phyloP scores from a whole-genome alignment of 2,888 invertebrate genomes.

The Eupsilia transversa region DNA sequence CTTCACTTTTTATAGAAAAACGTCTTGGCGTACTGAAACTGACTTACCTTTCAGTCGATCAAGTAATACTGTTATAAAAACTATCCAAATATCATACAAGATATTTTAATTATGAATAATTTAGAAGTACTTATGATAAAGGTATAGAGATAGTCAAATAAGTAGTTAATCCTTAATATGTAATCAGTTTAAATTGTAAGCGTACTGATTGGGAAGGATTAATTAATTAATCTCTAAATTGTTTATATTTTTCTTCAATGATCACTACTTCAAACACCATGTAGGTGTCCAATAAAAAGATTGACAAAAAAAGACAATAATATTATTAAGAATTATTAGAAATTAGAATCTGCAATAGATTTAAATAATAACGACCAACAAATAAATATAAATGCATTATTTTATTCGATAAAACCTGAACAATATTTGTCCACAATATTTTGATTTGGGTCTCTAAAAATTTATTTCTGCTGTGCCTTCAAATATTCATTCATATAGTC shows the following conservation, averaged over 20 bases:
- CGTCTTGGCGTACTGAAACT: background rate
- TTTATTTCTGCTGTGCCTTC: conserved; percentile 20
- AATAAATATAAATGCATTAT: background rate
- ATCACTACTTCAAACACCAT: background rate
- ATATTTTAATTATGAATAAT: background rate
- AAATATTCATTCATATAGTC: conserved; percentile 46
- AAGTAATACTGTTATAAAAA: conserved; percentile 7
- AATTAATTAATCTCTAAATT: conserved; percentile 18
- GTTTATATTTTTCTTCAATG: background rate
- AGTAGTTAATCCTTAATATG: conserved; percentile 18
- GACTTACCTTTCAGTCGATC: conserved; percentile 41
- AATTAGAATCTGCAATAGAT: background rate
- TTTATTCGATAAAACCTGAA: conserved; percentile 3
- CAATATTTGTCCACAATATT: background rate
- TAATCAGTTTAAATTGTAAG: conserved; percentile 29
- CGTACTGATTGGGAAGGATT: conserved; percentile 32
- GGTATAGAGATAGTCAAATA: conserved; percentile 13
- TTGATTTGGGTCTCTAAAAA: background rate
- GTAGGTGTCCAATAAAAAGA: background rate
- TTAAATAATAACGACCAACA: background rate
- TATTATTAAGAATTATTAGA: background rate
- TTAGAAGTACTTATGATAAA: conserved; percentile 30
- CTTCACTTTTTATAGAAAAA: background rate
- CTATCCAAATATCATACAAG: background rate
- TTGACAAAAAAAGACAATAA: no score